A percentile compares a stretch with the other conserved stretches of the same genome.
These are phyloP conservation scores for Atta cephalotes DNA, from an alignment of 1,140 invertebrate genomes.

Conservation along the genomic window DNA sequence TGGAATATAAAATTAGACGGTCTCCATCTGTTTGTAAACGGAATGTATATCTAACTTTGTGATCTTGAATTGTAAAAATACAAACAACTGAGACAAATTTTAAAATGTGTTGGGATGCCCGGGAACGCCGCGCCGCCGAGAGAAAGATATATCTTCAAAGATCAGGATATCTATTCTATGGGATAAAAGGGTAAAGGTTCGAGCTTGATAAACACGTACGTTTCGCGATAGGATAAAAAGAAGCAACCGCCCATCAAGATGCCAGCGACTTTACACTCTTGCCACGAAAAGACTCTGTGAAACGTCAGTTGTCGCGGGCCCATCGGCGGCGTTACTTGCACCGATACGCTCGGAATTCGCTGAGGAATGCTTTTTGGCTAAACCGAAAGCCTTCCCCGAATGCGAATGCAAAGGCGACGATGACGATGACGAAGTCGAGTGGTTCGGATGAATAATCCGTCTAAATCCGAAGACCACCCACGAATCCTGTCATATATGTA, in stretches of 20 bases:
- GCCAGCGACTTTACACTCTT: constrained; percentile 52
- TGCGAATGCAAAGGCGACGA: constrained; percentile 61
- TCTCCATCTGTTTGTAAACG: not conserved
- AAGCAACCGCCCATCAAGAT: constrained; percentile 43
- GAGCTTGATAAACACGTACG: constrained; percentile 30
- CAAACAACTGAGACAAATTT: constrained; percentile 12
- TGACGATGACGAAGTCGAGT: constrained; percentile 58
- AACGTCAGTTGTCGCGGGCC: constrained; percentile 45
- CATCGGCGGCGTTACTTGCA: constrained; percentile 62
- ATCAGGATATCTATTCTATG: not conserved
- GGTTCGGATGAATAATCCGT: constrained; percentile 65
- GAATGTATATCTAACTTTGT: not conserved
- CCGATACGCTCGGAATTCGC: constrained; percentile 64
- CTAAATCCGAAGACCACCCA: constrained; percentile 60
- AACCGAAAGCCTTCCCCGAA: constrained; percentile 58
- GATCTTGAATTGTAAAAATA: constrained; percentile 4
- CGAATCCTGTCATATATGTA: constrained; percentile 12
- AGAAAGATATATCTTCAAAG: constrained; percentile 2
- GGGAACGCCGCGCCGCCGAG: not conserved
- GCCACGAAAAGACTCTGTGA: constrained; percentile 45
- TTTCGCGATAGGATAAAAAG: constrained; percentile 45
- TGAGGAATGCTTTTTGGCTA: constrained; percentile 68
- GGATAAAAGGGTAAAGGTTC: constrained; percentile 9
- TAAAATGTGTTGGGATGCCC: not conserved
- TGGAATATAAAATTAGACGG: not conserved